Evolutionary conservation across 2,888 invertebrate species (phyloP).

Genomic region (Stictocephala bisonia): DNA sequence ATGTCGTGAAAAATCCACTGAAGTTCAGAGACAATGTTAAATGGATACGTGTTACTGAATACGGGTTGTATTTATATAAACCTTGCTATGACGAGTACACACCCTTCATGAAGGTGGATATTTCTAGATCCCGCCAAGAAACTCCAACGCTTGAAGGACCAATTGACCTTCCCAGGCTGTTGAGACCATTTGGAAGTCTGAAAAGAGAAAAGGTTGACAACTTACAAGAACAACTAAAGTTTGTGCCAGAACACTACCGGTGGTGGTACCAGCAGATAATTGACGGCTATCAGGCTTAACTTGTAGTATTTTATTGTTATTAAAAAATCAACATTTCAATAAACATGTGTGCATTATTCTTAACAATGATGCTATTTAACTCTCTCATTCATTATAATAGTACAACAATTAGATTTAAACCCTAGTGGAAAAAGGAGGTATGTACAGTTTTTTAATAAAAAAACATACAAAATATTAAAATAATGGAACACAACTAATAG

Average conservation of each 20-base stretch:
- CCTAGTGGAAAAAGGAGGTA: no score
- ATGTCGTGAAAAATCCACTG: conserved; percentile 30
- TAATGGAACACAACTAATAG: background rate
- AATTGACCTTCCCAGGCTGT: conserved; percentile 5
- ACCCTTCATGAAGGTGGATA: conserved; percentile 42
- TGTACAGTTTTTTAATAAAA: no score
- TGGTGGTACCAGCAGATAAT: conserved; percentile 38
- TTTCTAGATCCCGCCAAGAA: background rate
- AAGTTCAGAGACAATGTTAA: conserved; percentile 40
- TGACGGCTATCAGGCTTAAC: conserved; percentile 5
- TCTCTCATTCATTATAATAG: background rate
- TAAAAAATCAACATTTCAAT: background rate
- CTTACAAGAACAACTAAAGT: conserved; percentile 41
- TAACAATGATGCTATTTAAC: background rate
- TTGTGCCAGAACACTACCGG: conserved; percentile 16
- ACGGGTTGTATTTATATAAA: conserved; percentile 40
- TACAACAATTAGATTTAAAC: background rate
- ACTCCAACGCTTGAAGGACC: conserved; percentile 1
- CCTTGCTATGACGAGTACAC: conserved; percentile 42
- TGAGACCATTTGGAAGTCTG: conserved; percentile 12
- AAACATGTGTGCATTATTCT: conserved; percentile 12
- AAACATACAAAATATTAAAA: no score
- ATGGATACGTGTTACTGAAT: conserved; percentile 36
- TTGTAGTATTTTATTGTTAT: conserved; percentile 8
- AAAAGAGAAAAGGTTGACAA: conserved; percentile 42